Evolutionary conservation across 2,888 invertebrate species (phyloP), one percentile per base, ranked within the genome.

Genomic region (Nemoura dubitans): DNA sequence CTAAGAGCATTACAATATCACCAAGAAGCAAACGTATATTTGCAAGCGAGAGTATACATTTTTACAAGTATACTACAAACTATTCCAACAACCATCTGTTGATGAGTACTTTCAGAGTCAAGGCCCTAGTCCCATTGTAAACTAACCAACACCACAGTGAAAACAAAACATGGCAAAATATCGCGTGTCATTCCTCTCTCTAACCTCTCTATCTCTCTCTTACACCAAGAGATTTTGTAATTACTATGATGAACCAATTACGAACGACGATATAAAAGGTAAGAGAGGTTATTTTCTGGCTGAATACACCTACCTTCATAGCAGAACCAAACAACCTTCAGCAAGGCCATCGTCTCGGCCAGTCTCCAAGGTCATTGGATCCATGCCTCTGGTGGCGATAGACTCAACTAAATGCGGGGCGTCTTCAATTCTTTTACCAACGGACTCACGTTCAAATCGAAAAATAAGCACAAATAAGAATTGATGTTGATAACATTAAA

Each of bases 171-270:
- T 27, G 76, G 25, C 21, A 3, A 78, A 25, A 25, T 27, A 10
- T 78, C 28, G 78, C 78, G 25, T 78, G 78, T 78, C 78, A 78
- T 78, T 78, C 59, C 10, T 78, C 78, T 78, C 78, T 0, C 27
- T 27, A 10, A 10, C 10, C 78, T 7, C 78, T 10, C 59, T 59
- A 3, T 59, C 21, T 59, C 59, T 21, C 59, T 3, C 21, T 59
- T 21, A 14, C 59, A 21, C 59, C 6, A 10, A 59, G 59, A 59
- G 14, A 21, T 59, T 59, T 21, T 59, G 78, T 78, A 78, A 78
- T 78, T 78, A 78, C 28, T 78, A 78, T 78, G 78, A 78, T 78
- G 78, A 78, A 78, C 78, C 78, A 78, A 78, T 78, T 26, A 27
- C 26, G 5, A 27, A n/a, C 78, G 78, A 10, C 59, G 59, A 1